These are phyloP conservation scores for Bembecia ichneumoniformis DNA, from an alignment of 2,888 invertebrate genomes.

Conservation along the genomic window DNA sequence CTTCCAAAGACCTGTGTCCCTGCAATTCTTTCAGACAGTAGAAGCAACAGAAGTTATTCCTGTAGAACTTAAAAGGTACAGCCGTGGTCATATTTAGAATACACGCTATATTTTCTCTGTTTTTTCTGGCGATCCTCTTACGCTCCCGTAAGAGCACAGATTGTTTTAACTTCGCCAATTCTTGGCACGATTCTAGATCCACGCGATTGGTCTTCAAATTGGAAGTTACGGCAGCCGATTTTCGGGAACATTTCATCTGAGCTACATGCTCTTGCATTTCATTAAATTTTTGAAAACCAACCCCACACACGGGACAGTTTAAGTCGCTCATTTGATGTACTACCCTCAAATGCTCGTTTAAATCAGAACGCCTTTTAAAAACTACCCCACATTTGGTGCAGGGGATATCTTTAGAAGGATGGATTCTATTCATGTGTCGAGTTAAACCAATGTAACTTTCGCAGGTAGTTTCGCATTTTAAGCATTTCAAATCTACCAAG, in stretches of 20 bases:
- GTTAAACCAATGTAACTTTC: conserved; percentile 8
- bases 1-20: conserved; percentile 18
- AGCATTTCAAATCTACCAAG: conserved; percentile 15
- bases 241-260: too few species aligned
- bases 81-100: conserved; percentile 25
- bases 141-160: background rate
- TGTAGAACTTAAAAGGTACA: conserved; percentile 31
- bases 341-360: conserved; percentile 8
- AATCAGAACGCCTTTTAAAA: conserved; percentile 8
- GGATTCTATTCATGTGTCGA: conserved; percentile 8
- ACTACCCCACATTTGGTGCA: conserved; percentile 7
- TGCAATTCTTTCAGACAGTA: conserved; percentile 25
- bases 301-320: conserved; percentile 7
- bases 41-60: conserved; percentile 29
- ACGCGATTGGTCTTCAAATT: too few species aligned
- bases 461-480: conserved; percentile 12
- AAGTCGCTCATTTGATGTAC: conserved; percentile 5
- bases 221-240: too few species aligned
- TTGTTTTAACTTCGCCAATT: conserved; percentile 2
- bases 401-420: conserved; percentile 5
- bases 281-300: conserved; percentile 6
- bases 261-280: background rate
- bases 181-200: conserved; percentile 1
- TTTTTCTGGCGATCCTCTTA: conserved; percentile 4
- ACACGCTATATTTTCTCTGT: conserved; percentile 15